Percentiles rank a stretch among this genome's conserved stretches.
Conservation (phyloP, 1,140 invertebrate genomes). For the Elysia chlorotica region DNA sequence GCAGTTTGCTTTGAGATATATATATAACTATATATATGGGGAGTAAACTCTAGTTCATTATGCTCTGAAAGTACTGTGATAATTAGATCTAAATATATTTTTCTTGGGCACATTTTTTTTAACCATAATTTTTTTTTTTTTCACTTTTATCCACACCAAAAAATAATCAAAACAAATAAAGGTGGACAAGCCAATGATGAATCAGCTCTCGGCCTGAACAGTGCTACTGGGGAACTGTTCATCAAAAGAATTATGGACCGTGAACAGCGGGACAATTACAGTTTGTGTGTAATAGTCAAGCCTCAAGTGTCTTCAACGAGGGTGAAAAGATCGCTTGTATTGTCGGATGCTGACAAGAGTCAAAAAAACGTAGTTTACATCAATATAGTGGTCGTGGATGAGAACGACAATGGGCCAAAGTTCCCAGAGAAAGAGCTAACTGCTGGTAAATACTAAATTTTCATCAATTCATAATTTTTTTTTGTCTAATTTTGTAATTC, state of each 20-base stretch:
- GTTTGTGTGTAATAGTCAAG: constrained; percentile 33
- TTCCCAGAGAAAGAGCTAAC: constrained; percentile 18
- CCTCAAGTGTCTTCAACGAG: neutral
- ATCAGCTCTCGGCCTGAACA: constrained; percentile 6
- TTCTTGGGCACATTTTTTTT: no score
- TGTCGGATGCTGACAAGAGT: no score
- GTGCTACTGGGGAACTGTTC: constrained; percentile 19
- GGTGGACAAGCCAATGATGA: neutral
- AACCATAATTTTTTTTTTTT: no score
- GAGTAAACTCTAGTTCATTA: no score
- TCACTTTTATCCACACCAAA: no score
- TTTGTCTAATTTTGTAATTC: neutral
- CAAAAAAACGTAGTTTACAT: constrained; percentile 30
- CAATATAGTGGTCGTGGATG: constrained; percentile 28
- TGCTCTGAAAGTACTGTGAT: no score
- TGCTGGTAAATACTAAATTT: constrained; percentile 24
- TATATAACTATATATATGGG: no score
- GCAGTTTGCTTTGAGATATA: no score
- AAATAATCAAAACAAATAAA: no score
- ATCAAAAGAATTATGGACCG: constrained; percentile 27
- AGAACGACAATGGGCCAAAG: constrained; percentile 39
- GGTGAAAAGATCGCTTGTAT: no score
- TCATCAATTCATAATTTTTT: neutral
- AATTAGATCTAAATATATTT: no score
- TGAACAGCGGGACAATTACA: constrained; percentile 27